phyloP scores from a whole-genome alignment of 2,113 vertebrate genomes.

The Daubentonia madagascariensis region DNA sequence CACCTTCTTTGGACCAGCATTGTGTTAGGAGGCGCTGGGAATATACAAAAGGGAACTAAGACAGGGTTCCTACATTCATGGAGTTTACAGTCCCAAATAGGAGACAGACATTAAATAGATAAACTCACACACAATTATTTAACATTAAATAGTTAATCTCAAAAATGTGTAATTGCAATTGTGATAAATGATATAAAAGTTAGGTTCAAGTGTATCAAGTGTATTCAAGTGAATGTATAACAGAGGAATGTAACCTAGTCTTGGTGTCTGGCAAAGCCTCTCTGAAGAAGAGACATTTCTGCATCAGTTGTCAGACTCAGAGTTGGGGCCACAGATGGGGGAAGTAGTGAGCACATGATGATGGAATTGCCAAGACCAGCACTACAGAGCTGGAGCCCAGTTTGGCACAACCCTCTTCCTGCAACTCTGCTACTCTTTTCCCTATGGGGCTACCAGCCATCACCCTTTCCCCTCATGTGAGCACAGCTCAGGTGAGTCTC shows the following conservation, averaged over 20 bases:
- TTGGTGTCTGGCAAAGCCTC: not conserved
- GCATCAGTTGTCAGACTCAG: not conserved
- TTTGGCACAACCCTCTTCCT: not conserved
- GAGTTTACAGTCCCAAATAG: not conserved
- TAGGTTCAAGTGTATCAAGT: not conserved
- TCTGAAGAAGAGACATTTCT: not conserved
- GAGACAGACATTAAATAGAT: not conserved
- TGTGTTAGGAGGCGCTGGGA: not conserved
- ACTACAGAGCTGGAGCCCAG: not conserved
- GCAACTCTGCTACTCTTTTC: not conserved
- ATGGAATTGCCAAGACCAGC: not conserved
- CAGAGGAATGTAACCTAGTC: not conserved
- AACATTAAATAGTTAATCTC: not conserved
- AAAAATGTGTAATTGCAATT: conserved; percentile 12
- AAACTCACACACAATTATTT: not conserved
- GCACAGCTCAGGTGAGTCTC: not conserved
- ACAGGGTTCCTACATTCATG: not conserved
- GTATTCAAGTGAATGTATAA: not conserved
- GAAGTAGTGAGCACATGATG: not conserved
- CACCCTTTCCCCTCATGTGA: not conserved
- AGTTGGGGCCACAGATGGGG: not conserved
- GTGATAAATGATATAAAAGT: not conserved
- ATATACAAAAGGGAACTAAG: not conserved
- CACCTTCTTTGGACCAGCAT: not conserved
- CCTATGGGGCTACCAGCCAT: not conserved